Percentiles rank a stretch among this genome's conserved stretches.
Evolutionary conservation across 1,140 invertebrate genomes (phyloP).

Genomic region (Mercenaria mercenaria): DNA sequence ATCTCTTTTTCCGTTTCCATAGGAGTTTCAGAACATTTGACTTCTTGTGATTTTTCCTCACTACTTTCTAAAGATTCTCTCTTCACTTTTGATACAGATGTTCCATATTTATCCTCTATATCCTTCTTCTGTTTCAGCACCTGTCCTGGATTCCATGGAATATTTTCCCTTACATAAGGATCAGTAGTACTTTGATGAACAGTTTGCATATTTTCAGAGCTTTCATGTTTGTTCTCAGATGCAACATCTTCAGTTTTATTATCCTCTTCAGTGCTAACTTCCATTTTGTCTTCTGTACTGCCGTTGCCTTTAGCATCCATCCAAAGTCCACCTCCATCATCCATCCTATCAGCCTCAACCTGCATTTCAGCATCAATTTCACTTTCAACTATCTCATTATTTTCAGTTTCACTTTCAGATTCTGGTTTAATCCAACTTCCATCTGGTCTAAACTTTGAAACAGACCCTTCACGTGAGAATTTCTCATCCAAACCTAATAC

Average conservation of each 20-base stretch:
- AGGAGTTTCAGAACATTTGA: neutral
- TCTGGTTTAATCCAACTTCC: conserved; percentile 78
- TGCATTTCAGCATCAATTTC: neutral
- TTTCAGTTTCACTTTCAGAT: neutral
- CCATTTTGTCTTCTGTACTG: neutral
- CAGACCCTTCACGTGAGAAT: conserved; percentile 33
- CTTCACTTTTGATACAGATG: neutral
- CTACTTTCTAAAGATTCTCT: neutral
- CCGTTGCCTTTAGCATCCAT: neutral
- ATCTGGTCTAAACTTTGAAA: conserved; percentile 75
- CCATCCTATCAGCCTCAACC: neutral
- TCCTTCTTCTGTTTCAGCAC: conserved; percentile 89
- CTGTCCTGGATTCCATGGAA: conserved; percentile 88
- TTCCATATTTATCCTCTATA: conserved; percentile 85
- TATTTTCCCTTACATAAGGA: conserved; percentile 89
- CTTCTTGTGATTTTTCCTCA: neutral
- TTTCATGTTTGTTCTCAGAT: neutral
- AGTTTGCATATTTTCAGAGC: neutral
- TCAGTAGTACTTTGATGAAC: conserved; percentile 66
- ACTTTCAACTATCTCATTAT: neutral
- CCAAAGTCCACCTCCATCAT: conserved; percentile 13
- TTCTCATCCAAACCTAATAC: neutral
- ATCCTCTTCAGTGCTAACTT: neutral
- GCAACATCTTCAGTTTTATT: neutral
- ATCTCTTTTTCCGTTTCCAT: conserved; percentile 17